Base-by-base conservation (phyloP, 2,113 vertebrate genomes). In the Leptosomus discolor region DNA sequence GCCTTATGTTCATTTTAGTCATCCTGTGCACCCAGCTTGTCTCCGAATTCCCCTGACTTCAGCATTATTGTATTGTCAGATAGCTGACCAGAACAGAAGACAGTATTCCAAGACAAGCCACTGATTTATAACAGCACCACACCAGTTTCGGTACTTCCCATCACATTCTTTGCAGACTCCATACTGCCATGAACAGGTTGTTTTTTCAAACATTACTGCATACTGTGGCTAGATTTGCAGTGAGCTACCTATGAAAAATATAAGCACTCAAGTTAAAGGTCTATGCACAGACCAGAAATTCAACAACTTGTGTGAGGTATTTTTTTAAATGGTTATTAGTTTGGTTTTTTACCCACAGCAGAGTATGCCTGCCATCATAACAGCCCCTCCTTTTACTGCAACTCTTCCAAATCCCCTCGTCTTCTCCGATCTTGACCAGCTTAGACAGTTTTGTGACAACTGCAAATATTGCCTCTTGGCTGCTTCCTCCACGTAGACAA, bases 401-500 rank as follows among this genome's bases (percentile, higher is more conserved):
- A 3, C 37, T 58, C 88, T 60, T 70, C 70, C 73, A 68, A 75
- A 6, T 19, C 51, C 60, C 41, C n/a, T 12, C 2, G 11, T 37
- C 64, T 27, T 26, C 22, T 34, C 30, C 81, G 68, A 37, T 24
- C 27, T 48, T 36, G 36, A 45, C n/a, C 56, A 77, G 43, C 34
- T 63, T 4, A 36, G 43, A 51, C 8, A 94, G 15, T 21, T 89
- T 26, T 45, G 68, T 30, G 71, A 46, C 71, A 86, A 15, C 39
- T 39, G 39, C 37, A 54, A 94, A 83, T 61, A 36, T 1, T 15
- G 32, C 27, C 45, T 58, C 53, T 26, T 71, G 64, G 51, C 64
- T 80, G 56, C 41, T 51, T 45, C 75, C 12, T 70, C 30, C 34
- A 50, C 0, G 0, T 3, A 37, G n/a, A 3, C 54, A 68, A 36